Conservation (phyloP, 1,140 invertebrate genomes). For the Leguminivora glycinivorella region DNA sequence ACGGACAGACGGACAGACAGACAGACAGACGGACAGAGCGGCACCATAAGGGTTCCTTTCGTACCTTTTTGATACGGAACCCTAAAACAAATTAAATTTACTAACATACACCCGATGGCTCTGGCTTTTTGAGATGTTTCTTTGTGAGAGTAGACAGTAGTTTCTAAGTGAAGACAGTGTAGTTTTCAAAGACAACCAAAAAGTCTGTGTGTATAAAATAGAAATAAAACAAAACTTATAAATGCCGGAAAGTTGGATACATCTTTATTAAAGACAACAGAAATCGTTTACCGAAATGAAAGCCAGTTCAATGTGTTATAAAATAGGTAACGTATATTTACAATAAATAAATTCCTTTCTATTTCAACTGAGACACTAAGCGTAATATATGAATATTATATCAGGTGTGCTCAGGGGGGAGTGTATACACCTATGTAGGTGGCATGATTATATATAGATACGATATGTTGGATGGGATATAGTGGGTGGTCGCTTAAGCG, state of each 20-base stretch:
- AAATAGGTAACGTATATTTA: conserved; percentile 57
- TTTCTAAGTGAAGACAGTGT: no score
- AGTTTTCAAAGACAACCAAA: no score
- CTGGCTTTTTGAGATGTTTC: no score
- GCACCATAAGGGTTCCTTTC: no score
- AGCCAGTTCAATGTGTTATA: conserved; percentile 47
- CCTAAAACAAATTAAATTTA: no score
- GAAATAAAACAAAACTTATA: conserved; percentile 14
- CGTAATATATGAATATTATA: conserved; percentile 18
- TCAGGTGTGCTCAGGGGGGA: not conserved
- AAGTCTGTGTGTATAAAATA: no score
- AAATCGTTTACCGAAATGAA: conserved; percentile 47
- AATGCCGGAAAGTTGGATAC: conserved; percentile 45
- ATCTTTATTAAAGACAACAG: conserved; percentile 58
- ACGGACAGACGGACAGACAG: no score
- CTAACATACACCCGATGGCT: no score
- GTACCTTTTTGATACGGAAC: no score
- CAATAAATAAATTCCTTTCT: conserved; percentile 39
- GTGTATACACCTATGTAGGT: conserved; percentile 4
- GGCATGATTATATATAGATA: conserved; percentile 34
- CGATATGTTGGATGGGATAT: conserved; percentile 30
- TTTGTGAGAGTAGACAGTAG: no score
- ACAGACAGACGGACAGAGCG: no score
- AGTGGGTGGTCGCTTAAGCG: conserved; percentile 31
- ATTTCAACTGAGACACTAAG: not conserved